Evolutionary conservation across 2,113 vertebrate species (phyloP).

Genomic region (Rhinopomastus cyanomelas): DNA sequence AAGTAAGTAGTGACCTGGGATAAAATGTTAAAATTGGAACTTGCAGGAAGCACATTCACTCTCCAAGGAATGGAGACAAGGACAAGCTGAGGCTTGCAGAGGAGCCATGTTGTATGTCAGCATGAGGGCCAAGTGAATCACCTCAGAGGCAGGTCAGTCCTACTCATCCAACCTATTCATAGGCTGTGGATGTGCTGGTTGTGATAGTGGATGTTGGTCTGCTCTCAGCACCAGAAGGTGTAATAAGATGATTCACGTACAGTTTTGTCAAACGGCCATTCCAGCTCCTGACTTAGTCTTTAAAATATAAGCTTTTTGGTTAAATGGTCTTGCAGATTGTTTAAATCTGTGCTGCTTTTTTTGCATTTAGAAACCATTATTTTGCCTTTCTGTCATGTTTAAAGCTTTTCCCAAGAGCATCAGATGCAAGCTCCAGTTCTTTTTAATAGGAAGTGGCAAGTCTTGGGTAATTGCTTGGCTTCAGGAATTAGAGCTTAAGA

Average conservation of each 20-base stretch:
- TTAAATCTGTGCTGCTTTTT: background rate
- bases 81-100: background rate
- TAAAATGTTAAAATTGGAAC: background rate
- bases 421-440: background rate
- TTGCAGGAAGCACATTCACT: background rate
- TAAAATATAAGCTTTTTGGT: background rate
- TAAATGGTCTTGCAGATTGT: background rate
- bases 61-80: background rate
- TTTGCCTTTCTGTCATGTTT: background rate
- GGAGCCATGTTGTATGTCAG: background rate
- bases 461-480: constrained; percentile 4
- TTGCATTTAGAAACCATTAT: background rate
- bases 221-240: background rate
- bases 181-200: background rate
- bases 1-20: background rate
- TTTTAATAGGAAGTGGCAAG: background rate
- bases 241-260: background rate
- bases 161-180: background rate
- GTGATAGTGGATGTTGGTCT: background rate
- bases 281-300: background rate
- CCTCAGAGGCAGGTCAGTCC: background rate
- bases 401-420: background rate
- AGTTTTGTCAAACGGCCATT: background rate
- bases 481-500: constrained; percentile 12
- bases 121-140: background rate